phyloP scores from a whole-genome alignment of 2,797 vertebrate genomes.

The Sciurus vulgaris region DNA sequence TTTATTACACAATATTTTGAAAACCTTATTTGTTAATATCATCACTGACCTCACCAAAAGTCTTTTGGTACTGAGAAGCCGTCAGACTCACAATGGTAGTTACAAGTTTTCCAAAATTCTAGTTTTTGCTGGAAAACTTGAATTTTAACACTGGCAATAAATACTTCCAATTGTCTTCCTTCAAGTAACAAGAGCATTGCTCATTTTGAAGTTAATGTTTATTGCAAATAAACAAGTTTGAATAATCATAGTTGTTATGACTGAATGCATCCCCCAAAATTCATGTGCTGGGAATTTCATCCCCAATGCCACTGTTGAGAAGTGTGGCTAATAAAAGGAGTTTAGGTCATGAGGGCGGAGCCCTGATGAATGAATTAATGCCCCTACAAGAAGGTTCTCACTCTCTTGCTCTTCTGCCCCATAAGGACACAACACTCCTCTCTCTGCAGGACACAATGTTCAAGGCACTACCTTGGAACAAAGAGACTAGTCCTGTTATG shows the following conservation, averaged over 20 bases:
- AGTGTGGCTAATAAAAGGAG: not conserved
- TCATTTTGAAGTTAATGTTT: constrained; percentile 45
- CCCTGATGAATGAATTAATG: not conserved
- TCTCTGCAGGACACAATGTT: not conserved
- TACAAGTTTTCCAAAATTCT: constrained; percentile 48
- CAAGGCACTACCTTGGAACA: not conserved
- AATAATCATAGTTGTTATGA: not conserved
- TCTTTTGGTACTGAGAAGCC: not conserved
- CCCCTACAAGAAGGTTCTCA: not conserved
- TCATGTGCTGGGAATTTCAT: too few species aligned
- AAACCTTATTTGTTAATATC: constrained; percentile 13
- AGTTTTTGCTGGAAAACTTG: not conserved
- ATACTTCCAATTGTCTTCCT: not conserved
- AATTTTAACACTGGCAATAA: constrained; percentile 4
- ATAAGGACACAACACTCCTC: not conserved
- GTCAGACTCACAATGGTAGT: not conserved
- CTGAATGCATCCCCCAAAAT: not conserved
- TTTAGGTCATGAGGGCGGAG: not conserved
- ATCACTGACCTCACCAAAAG: not conserved
- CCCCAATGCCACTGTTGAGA: not conserved
- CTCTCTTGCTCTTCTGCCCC: not conserved
- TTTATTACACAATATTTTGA: constrained; percentile 20
- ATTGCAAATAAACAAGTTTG: not conserved
- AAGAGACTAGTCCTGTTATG: not conserved
- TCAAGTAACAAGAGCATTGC: not conserved